Evolutionary conservation across 1,140 invertebrate genomes (phyloP).

Genomic region (Micrasema longulum): DNA sequence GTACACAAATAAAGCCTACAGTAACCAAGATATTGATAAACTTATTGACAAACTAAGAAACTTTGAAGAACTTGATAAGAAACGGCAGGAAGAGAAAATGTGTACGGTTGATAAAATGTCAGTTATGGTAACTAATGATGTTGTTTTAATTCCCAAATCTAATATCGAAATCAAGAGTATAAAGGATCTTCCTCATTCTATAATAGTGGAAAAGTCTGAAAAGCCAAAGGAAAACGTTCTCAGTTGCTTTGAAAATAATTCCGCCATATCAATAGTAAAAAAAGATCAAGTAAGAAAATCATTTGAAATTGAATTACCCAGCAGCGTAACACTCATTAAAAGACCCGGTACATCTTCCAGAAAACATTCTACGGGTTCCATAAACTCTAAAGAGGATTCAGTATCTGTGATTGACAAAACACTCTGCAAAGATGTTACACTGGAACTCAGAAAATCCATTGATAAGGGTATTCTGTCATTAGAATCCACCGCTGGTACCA

Average conservation of each 20-base stretch:
- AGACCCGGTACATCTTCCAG: conserved; percentile 63
- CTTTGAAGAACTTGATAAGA: conserved; percentile 67
- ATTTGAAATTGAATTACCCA: conserved; percentile 64
- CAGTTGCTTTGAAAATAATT: conserved; percentile 67
- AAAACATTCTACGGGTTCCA: conserved; percentile 66
- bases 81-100: conserved; percentile 64
- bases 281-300: conserved; percentile 65
- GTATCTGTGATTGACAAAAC: conserved; percentile 68
- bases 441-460: conserved; percentile 67
- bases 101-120: conserved; percentile 59
- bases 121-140: conserved; percentile 66
- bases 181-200: conserved; percentile 62
- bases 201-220: conserved; percentile 60
- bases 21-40: conserved; percentile 60
- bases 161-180: conserved; percentile 61
- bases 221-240: conserved; percentile 66
- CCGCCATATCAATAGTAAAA: conserved; percentile 66
- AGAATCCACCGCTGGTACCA: conserved; percentile 5
- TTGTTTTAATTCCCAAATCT: conserved; percentile 65
- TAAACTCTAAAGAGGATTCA: conserved; percentile 61
- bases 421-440: conserved; percentile 65
- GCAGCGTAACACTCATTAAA: conserved; percentile 65
- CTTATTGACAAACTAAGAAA: conserved; percentile 66
- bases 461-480: conserved; percentile 58
- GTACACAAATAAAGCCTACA: conserved; percentile 57